These are phyloP conservation scores for Protosalanx chinensis DNA, from an alignment of 2,797 vertebrate species.

Conservation along the genomic window DNA sequence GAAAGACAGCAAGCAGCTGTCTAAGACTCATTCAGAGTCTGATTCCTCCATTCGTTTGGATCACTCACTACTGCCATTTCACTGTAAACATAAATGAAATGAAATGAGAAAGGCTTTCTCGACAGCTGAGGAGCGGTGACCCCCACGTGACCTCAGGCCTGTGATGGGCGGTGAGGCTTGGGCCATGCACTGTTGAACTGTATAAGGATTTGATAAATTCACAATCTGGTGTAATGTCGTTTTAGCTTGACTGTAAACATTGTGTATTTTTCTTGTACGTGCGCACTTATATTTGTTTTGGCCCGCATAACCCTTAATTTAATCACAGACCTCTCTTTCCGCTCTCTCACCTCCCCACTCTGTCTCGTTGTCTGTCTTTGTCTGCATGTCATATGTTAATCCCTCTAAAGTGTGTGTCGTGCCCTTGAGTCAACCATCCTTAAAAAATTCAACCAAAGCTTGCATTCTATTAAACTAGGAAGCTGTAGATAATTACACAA, in stretches of 20 bases:
- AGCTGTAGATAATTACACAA: conserved; percentile 60
- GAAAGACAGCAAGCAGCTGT: conserved; percentile 76
- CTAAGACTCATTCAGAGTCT: conserved; percentile 44
- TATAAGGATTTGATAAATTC: conserved; percentile 7
- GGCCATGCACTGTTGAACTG: conserved; percentile 5
- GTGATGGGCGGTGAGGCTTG: conserved; percentile 12
- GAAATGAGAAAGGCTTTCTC: conserved; percentile 64
- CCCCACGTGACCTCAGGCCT: conserved; percentile 58
- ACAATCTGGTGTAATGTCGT: conserved; percentile 2
- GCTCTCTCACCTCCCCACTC: too few species aligned
- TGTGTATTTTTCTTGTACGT: conserved; percentile 1
- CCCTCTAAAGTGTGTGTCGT: conserved; percentile 18
- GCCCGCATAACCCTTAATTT: background rate
- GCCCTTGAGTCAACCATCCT: conserved; percentile 24
- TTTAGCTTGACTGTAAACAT: background rate
- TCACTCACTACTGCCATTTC: conserved; percentile 71
- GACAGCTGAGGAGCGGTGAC: conserved; percentile 75
- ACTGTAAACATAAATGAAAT: conserved; percentile 63
- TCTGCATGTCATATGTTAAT: conserved; percentile 14
- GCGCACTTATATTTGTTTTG: background rate
- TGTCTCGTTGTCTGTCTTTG: background rate
- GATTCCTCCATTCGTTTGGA: conserved; percentile 50
- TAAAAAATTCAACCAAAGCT: conserved; percentile 45
- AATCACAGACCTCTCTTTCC: background rate
- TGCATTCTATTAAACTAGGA: conserved; percentile 41